A percentile compares a stretch with the other conserved stretches of the same genome.
phyloP scores from a whole-genome alignment of 2,888 invertebrate species.

The Zaprionus lineosus region DNA sequence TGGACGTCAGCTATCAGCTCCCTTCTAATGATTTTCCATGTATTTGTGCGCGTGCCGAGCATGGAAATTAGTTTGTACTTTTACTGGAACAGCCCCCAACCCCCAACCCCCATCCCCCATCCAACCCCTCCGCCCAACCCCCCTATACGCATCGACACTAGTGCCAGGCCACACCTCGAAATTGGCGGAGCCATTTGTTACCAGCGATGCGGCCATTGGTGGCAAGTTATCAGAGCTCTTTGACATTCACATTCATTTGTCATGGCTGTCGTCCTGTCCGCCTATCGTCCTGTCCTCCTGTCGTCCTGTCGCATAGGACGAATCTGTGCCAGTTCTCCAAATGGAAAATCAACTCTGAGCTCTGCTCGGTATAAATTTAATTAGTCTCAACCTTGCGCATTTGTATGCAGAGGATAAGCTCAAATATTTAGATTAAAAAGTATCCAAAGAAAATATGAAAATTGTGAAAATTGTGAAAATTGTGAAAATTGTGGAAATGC shows the following conservation, averaged over 20 bases:
- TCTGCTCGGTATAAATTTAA: slow-evolving; percentile 47
- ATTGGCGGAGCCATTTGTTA: slow-evolving; percentile 68
- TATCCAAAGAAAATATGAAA: not conserved
- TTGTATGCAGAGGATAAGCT: slow-evolving; percentile 43
- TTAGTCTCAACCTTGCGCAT: slow-evolving; percentile 64
- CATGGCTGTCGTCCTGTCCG: slow-evolving; percentile 58
- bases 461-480: not conserved
- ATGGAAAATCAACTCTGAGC: slow-evolving; percentile 44
- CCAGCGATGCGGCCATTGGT: slow-evolving; percentile 64
- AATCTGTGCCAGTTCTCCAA: slow-evolving; percentile 65
- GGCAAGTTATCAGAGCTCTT: slow-evolving; percentile 75
- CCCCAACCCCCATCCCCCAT: slow-evolving; percentile 14
- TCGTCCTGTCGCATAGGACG: slow-evolving; percentile 39
- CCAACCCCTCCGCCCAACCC: too few species aligned
- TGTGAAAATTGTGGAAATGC: not conserved
- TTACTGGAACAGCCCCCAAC: slow-evolving; percentile 18
- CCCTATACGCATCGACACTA: too few species aligned
- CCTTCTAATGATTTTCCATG: slow-evolving; percentile 45
- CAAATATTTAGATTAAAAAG: not conserved
- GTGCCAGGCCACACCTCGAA: slow-evolving; percentile 69
- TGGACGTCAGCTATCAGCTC: too few species aligned
- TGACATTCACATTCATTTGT: slow-evolving; percentile 79
- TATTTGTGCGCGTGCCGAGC: slow-evolving; percentile 71
- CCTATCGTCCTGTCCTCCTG: too few species aligned
- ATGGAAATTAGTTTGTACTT: slow-evolving; percentile 73